Percentiles rank a stretch among this genome's conserved stretches.
These are phyloP conservation scores for Corydoras maculifer DNA, from an alignment of 2,113 vertebrate genomes.

Conservation along the genomic window DNA sequence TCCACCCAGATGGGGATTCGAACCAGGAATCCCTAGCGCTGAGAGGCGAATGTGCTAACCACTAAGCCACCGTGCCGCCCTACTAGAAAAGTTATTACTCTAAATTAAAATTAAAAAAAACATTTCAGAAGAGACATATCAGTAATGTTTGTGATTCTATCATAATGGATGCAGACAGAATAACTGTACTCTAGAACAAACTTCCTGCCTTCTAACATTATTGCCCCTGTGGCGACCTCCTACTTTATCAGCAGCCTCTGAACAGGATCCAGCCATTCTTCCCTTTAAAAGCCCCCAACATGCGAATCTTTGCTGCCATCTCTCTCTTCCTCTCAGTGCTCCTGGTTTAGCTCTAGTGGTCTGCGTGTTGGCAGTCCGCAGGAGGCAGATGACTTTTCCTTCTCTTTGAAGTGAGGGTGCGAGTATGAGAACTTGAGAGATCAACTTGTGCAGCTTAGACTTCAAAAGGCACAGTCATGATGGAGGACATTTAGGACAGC, in stretches of 20 bases:
- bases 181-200: conserved; percentile 2
- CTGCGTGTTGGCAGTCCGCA: conserved; percentile 44
- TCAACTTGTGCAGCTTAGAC: conserved; percentile 53
- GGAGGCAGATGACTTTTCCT: conserved; percentile 54
- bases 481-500: conserved; percentile 41
- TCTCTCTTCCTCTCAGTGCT: conserved; percentile 34
- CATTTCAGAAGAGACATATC: too few relatives aligned
- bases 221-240: conserved; percentile 17
- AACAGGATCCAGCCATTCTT: conserved; percentile 46
- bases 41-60: too few relatives aligned
- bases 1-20: too few relatives aligned
- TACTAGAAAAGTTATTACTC: too few relatives aligned
- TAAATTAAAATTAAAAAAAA: not conserved
- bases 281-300: conserved; percentile 45
- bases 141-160: too few relatives aligned
- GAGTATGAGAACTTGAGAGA: conserved; percentile 18
- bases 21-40: too few relatives aligned
- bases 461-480: conserved; percentile 54
- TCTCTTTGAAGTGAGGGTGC: conserved; percentile 59
- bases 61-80: too few relatives aligned
- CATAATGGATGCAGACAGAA: not conserved
- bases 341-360: conserved; percentile 54
- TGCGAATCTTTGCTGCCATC: conserved; percentile 51
- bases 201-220: conserved; percentile 29
- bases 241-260: conserved; percentile 40